These are phyloP conservation scores for Pollimyrus isidori DNA, from an alignment of 2,113 vertebrate genomes.

Conservation along the genomic window DNA sequence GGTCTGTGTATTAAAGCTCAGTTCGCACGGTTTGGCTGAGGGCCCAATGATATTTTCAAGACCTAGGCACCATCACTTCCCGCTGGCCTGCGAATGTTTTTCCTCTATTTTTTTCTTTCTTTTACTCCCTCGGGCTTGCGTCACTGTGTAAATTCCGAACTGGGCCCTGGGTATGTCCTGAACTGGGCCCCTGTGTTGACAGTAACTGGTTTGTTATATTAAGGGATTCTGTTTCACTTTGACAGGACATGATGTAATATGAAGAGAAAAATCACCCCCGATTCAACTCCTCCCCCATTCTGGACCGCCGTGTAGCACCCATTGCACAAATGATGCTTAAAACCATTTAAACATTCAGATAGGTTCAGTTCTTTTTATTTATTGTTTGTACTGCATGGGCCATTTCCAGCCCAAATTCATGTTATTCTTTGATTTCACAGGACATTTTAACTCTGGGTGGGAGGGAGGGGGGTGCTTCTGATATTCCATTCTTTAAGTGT, in stretches of 20 bases:
- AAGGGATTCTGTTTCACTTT: slow-evolving; percentile 50
- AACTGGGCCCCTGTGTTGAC: slow-evolving; percentile 28
- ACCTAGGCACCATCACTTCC: not conserved
- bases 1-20: not conserved
- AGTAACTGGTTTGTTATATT: slow-evolving; percentile 46
- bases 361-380: slow-evolving; percentile 23
- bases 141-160: not conserved
- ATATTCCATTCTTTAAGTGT: slow-evolving; percentile 53
- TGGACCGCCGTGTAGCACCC: slow-evolving; percentile 15
- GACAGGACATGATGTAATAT: slow-evolving; percentile 52
- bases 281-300: not conserved
- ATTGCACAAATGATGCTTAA: slow-evolving; percentile 21
- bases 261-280: slow-evolving; percentile 30
- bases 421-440: slow-evolving; percentile 42
- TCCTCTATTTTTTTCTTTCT: not conserved
- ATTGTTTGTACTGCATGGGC: slow-evolving; percentile 36
- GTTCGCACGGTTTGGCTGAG: not conserved
- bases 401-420: slow-evolving; percentile 33
- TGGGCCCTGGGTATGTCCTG: slow-evolving; percentile 11
- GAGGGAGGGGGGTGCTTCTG: slow-evolving; percentile 38
- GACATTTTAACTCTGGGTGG: slow-evolving; percentile 33
- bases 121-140: not conserved
- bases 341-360: slow-evolving; percentile 20
- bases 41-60: not conserved
- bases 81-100: not conserved